These are phyloP conservation scores for Brachyopa scutellaris DNA, from an alignment of 2,888 invertebrate species.

Conservation along the genomic window DNA sequence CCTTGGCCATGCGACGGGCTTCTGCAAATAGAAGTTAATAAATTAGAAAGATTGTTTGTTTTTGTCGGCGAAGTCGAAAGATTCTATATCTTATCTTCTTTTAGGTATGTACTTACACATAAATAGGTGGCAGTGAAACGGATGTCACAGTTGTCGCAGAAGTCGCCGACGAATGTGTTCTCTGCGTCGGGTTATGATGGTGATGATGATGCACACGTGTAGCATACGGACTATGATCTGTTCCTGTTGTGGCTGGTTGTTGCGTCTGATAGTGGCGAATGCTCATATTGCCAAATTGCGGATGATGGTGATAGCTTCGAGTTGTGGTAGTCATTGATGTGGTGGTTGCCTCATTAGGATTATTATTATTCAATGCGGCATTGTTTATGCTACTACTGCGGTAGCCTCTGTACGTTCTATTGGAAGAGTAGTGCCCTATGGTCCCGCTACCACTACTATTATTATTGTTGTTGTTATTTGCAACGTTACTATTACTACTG, in stretches of 20 bases:
- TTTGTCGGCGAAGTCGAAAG: too few species aligned
- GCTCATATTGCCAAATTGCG: slow-evolving; percentile 81
- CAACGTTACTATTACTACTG: slow-evolving; percentile 73
- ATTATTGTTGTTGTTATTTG: slow-evolving; percentile 68
- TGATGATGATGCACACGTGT: slow-evolving; percentile 59
- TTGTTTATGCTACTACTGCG: slow-evolving; percentile 68
- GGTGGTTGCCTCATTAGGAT: slow-evolving; percentile 61
- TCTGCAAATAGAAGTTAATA: slow-evolving; percentile 55
- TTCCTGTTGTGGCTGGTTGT: slow-evolving; percentile 18
- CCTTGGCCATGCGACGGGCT: slow-evolving; percentile 74
- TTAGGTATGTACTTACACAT: slow-evolving; percentile 73
- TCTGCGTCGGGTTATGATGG: slow-evolving; percentile 55
- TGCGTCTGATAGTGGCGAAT: slow-evolving; percentile 77
- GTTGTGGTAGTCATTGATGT: slow-evolving; percentile 74
- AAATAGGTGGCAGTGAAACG: slow-evolving; percentile 75
- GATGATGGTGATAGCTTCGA: slow-evolving; percentile 78
- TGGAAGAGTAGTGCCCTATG: slow-evolving; percentile 70
- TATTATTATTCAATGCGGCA: slow-evolving; percentile 73
- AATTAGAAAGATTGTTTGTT: neutral
- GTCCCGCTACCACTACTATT: slow-evolving; percentile 75
- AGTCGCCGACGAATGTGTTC: slow-evolving; percentile 37
- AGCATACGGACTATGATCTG: slow-evolving; percentile 35
- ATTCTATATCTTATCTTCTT: too few species aligned
- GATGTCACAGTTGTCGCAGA: slow-evolving; percentile 71
- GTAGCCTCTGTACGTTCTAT: slow-evolving; percentile 45